These are phyloP conservation scores for Drosophila dives DNA, from an alignment of 2,888 invertebrate species.

Conservation along the genomic window DNA sequence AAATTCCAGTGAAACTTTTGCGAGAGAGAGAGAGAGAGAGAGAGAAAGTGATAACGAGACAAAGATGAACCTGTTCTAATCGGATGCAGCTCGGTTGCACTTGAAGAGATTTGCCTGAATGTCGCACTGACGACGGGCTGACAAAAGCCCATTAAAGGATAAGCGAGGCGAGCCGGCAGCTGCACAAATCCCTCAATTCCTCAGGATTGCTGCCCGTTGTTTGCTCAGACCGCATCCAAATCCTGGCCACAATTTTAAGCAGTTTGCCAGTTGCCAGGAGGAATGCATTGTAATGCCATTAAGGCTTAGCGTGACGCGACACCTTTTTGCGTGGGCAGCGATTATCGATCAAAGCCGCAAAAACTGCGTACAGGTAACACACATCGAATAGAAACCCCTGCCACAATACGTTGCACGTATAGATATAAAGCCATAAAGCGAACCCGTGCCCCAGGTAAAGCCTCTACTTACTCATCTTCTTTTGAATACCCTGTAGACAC, in stretches of 20 bases:
- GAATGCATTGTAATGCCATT: constrained; percentile 71
- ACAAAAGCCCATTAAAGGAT: constrained; percentile 81
- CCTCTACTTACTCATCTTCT: constrained; percentile 45
- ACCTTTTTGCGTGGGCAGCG: constrained; percentile 75
- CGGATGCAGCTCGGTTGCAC: constrained; percentile 80
- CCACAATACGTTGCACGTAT: background rate
- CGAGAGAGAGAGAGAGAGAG: constrained; percentile 24
- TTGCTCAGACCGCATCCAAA: constrained; percentile 60
- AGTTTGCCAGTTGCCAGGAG: constrained; percentile 8
- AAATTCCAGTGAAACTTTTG: constrained; percentile 64
- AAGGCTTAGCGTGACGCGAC: constrained; percentile 71
- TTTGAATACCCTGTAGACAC: constrained; percentile 8
- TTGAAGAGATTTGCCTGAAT: constrained; percentile 71
- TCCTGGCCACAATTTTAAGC: constrained; percentile 30
- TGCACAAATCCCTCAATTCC: constrained; percentile 32
- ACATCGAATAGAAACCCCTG: background rate
- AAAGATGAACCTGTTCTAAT: constrained; percentile 79
- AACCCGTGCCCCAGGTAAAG: constrained; percentile 53
- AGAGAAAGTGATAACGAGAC: constrained; percentile 55
- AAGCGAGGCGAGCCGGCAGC: constrained; percentile 49
- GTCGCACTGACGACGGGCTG: constrained; percentile 61
- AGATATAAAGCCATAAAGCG: constrained; percentile 42
- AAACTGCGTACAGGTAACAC: constrained; percentile 67
- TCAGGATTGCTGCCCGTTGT: constrained; percentile 29
- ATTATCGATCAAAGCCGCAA: constrained; percentile 82